Conservation (phyloP, 2,113 vertebrate species). For the Antechinus flavipes region DNA sequence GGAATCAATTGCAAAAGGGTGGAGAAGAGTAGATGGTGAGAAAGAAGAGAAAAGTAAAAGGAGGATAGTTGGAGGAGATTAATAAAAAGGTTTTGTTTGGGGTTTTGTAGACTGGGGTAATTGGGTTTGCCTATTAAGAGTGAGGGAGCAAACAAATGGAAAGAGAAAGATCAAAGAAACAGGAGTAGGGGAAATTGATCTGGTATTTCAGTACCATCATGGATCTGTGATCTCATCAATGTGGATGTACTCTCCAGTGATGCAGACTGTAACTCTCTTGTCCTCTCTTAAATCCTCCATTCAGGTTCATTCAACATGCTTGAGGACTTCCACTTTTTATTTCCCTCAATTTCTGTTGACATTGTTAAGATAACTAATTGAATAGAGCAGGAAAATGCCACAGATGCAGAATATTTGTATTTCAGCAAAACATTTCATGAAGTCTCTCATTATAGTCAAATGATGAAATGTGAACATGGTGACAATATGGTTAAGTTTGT, state of each 20-base stretch:
- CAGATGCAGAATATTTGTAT: neutral
- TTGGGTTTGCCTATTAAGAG: neutral
- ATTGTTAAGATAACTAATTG: neutral
- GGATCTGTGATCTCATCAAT: neutral
- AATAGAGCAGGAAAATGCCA: neutral
- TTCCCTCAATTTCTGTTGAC: neutral
- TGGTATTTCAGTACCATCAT: neutral
- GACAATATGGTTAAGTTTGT: neutral
- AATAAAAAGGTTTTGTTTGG: neutral
- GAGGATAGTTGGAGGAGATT: neutral
- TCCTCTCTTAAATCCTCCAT: neutral
- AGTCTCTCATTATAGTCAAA: neutral
- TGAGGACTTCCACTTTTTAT: neutral
- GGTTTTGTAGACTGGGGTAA: neutral
- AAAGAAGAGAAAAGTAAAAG: neutral
- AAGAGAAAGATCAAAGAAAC: neutral
- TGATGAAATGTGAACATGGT: neutral
- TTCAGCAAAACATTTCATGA: neutral
- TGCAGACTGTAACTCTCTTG: neutral
- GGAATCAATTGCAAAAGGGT: neutral
- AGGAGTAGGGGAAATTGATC: neutral
- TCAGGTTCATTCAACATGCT: neutral
- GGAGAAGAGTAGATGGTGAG: neutral
- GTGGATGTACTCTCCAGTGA: neutral
- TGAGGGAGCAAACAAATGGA: neutral